Evolutionary conservation across 2,888 invertebrate genomes (phyloP), one percentile per base, ranked within the genome.

Genomic region (Synergus japonicus): DNA sequence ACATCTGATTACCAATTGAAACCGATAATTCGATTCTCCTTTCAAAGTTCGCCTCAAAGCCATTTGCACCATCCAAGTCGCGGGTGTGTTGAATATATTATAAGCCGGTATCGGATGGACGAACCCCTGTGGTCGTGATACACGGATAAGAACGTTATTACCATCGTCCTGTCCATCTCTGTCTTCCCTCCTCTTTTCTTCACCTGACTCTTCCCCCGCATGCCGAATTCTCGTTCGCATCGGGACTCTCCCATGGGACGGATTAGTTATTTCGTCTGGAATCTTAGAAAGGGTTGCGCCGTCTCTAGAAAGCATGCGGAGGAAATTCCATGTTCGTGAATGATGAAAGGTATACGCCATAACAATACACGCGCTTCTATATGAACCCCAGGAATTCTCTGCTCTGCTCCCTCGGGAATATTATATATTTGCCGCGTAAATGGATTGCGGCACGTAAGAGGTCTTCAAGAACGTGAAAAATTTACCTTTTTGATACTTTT

Each of bases 111-210:
- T 73, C 54, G 49, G 73, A 73, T 73, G 37, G 4, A 73, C 73
- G 73, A 73, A 73, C 73, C 73, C 73, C 73, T 37, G 73, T 41
- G 73, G 73, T 73, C 54, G 73, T 37, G 73, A 73, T 73, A 54
- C 73, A 73, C 54, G 54, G 77, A 77, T 77, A 64, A 77, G 64
- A 49, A 77, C 44, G 77, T 64, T 64, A 77, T 77, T 77, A 77
- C 46, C 63, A 64, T 77, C 77, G 64, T 29, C 44, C 29, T 77
- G 73, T 73, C 54, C 49, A 37, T 15, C 73, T 73, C 54, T 54
- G 22, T 49, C 49, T 49, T 69, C 49, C 69, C 69, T 29, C 46
- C 78, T 79, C 79, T 76, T 65, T 76, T 76, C 66, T 15, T 22
- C 78, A 60, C 63, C 76, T 60, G 60, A 65, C 65, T 76, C 65